phyloP scores from a whole-genome alignment of 1,140 invertebrate genomes.

The Lineus longissimus region DNA sequence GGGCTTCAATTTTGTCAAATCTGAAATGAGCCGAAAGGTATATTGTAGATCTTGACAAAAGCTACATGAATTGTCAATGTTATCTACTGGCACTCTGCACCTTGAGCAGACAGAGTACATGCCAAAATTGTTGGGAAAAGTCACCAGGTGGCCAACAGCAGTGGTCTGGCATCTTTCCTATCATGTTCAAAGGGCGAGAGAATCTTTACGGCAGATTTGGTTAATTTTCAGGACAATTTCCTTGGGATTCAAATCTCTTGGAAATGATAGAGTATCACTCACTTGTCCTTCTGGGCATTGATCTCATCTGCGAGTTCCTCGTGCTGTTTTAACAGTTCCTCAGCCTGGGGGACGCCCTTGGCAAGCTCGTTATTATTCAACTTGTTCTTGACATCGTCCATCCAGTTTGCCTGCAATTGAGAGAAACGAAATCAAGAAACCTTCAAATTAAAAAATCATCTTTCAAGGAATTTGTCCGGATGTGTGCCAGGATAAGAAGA shows the following conservation, averaged over 20 bases:
- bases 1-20: constrained; percentile 58
- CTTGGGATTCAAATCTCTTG: no score
- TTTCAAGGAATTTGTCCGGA: not conserved
- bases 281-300: constrained; percentile 79
- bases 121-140: no score
- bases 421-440: constrained; percentile 7
- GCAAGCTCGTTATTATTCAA: constrained; percentile 64
- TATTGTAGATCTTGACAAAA: no score
- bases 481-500: not conserved
- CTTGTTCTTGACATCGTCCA: constrained; percentile 71
- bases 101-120: no score
- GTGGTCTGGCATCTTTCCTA: no score
- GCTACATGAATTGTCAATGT: no score
- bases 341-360: constrained; percentile 61
- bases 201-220: no score
- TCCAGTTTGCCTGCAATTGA: constrained; percentile 65
- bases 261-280: constrained; percentile 92
- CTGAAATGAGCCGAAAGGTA: constrained; percentile 20
- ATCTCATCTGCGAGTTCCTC: constrained; percentile 89
- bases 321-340: constrained; percentile 85
- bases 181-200: no score
- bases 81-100: no score
- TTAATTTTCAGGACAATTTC: no score
- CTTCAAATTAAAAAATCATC: not conserved
- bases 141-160: no score